phyloP scores from a whole-genome alignment of 2,888 invertebrate genomes.

The Augochlorella aurata region DNA sequence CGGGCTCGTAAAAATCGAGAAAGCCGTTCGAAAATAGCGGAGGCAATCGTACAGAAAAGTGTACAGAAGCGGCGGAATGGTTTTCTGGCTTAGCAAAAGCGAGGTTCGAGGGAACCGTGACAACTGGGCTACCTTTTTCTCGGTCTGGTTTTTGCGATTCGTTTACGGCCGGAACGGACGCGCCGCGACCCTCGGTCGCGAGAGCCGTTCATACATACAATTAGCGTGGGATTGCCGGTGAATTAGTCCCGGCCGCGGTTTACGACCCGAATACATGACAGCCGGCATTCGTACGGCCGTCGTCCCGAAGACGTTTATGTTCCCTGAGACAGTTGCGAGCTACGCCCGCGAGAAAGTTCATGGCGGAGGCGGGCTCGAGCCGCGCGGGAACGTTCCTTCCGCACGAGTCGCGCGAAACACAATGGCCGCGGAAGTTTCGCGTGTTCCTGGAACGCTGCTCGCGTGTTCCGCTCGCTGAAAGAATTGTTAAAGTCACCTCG shows the following conservation, averaged over 20 bases:
- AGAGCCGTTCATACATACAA: slow-evolving; percentile 61
- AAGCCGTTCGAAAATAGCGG: too few species aligned
- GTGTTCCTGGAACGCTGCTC: slow-evolving; percentile 26
- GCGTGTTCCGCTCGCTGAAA: slow-evolving; percentile 11
- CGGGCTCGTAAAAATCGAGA: too few species aligned
- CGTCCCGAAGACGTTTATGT: slow-evolving; percentile 44
- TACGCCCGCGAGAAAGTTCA: slow-evolving; percentile 22
- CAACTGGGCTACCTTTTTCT: slow-evolving; percentile 16
- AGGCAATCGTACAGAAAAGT: neutral
- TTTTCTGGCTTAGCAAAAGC: neutral
- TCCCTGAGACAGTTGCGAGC: neutral
- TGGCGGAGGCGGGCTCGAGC: slow-evolving; percentile 14
- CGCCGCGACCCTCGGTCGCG: slow-evolving; percentile 30
- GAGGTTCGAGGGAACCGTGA: slow-evolving; percentile 13
- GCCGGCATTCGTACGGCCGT: slow-evolving; percentile 40
- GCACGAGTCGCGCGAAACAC: slow-evolving; percentile 14
- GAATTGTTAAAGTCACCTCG: slow-evolving; percentile 20
- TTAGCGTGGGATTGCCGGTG: slow-evolving; percentile 61
- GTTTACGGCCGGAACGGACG: slow-evolving; percentile 31
- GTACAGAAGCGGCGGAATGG: neutral
- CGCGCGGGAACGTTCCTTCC: slow-evolving; percentile 6
- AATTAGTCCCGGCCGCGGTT: slow-evolving; percentile 57
- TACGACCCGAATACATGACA: slow-evolving; percentile 57
- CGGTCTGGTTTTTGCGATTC: slow-evolving; percentile 21
- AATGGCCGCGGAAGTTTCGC: slow-evolving; percentile 32